Conservation (phyloP, 2,113 vertebrate species). For the Onychostruthus taczanowskii region DNA sequence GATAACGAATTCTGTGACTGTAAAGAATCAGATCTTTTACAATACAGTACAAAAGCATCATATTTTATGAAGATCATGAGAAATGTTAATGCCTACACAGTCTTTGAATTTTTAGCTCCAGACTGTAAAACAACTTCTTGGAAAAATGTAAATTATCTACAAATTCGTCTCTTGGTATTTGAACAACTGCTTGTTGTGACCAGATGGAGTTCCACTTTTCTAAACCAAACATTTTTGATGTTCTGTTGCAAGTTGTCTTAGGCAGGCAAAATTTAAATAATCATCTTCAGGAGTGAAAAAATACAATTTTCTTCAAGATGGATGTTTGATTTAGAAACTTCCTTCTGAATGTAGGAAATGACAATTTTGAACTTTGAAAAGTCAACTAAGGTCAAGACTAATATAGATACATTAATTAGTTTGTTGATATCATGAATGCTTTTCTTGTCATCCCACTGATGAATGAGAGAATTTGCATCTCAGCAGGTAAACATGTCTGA, state of each 20-base stretch:
- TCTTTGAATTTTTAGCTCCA: background rate
- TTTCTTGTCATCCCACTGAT: slow-evolving; percentile 25
- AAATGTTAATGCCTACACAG: background rate
- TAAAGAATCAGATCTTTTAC: background rate
- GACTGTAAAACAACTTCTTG: background rate
- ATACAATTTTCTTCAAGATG: background rate
- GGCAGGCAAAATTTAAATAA: background rate
- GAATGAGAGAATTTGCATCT: slow-evolving; percentile 10
- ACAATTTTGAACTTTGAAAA: slow-evolving; percentile 23
- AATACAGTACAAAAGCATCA: background rate
- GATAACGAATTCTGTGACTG: background rate
- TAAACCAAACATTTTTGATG: background rate
- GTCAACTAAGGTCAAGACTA: background rate
- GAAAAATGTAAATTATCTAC: background rate
- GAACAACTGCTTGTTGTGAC: background rate
- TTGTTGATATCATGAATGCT: background rate
- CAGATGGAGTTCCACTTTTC: background rate
- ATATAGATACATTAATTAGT: slow-evolving; percentile 10
- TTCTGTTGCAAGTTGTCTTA: background rate
- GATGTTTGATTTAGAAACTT: background rate
- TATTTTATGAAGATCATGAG: background rate
- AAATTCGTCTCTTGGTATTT: background rate
- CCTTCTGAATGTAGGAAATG: background rate
- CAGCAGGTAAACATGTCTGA: background rate
- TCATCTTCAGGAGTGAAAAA: background rate